Conservation (phyloP, 35 echinoderm and acorn worm genomes). For the Acanthaster planci region DNA sequence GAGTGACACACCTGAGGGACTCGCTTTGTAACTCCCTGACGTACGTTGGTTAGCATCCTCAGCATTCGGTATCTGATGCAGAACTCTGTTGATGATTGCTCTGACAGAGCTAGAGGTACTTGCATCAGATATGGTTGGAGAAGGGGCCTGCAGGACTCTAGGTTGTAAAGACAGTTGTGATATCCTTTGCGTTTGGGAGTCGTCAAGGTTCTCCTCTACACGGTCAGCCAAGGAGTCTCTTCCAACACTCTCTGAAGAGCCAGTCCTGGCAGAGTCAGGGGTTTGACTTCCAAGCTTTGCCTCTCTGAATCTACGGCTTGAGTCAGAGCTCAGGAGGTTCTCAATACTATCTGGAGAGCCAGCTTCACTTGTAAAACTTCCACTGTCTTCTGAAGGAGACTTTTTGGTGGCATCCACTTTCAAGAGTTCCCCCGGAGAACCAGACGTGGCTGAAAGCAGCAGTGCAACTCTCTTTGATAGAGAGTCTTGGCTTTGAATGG, state of each 20-base stretch:
- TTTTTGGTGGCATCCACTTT: not conserved
- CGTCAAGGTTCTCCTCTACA: conserved; percentile 36
- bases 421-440: not conserved
- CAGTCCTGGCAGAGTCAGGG: conserved; percentile 23
- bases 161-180: not conserved
- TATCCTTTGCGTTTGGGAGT: conserved; percentile 36
- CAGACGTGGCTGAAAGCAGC: not conserved
- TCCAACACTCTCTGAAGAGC: conserved; percentile 33
- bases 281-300: conserved; percentile 15
- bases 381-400: conserved; percentile 18
- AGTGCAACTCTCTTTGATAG: conserved; percentile 24
- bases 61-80: conserved; percentile 37
- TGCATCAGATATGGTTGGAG: conserved; percentile 66
- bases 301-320: conserved; percentile 34
- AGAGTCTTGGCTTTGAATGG: conserved; percentile 2
- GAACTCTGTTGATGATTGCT: conserved; percentile 62
- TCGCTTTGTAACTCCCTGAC: conserved; percentile 5
- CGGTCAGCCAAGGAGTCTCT: conserved; percentile 55
- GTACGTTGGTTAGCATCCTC: not conserved
- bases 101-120: conserved; percentile 77
- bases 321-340: conserved; percentile 24
- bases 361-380: not conserved
- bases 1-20: not conserved
- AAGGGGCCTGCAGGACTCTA: conserved; percentile 19
- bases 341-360: conserved; percentile 68